Evolutionary conservation across 2,797 vertebrate genomes (phyloP).

Genomic region (Esox masquinongy): DNA sequence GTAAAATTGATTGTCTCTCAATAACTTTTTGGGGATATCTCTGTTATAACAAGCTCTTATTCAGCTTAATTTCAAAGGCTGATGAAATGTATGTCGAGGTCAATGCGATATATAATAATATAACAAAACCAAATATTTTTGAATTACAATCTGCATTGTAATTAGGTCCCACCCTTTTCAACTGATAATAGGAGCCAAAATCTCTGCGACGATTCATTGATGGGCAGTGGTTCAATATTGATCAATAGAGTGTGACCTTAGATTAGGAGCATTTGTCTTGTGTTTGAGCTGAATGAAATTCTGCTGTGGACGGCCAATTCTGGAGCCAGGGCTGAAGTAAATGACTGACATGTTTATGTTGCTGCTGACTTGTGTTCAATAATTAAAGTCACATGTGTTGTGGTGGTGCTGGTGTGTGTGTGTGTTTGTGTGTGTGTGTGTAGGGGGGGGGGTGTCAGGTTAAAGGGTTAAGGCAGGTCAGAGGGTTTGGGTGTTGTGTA

Average conservation of each 20-base stretch:
- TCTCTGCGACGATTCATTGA: not conserved
- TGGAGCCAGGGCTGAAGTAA: not conserved
- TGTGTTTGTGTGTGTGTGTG: too few relatives aligned
- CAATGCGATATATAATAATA: too few relatives aligned
- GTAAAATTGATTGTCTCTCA: too few relatives aligned
- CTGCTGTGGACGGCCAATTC: constrained; percentile 5
- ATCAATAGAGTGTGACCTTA: constrained; percentile 10
- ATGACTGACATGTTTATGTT: constrained; percentile 4
- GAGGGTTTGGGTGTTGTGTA: too few relatives aligned
- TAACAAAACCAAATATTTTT: too few relatives aligned
- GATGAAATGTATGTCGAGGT: too few relatives aligned
- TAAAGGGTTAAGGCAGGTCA: too few relatives aligned
- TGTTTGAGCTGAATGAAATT: constrained; percentile 1
- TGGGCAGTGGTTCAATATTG: not conserved
- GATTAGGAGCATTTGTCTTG: constrained; percentile 2
- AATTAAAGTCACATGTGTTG: not conserved
- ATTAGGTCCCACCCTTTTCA: not conserved
- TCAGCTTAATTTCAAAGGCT: too few relatives aligned
- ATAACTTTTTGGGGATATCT: too few relatives aligned
- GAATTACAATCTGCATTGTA: not conserved
- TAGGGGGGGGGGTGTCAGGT: too few relatives aligned
- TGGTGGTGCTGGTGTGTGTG: too few relatives aligned
- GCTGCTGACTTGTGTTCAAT: not conserved
- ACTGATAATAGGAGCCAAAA: not conserved
- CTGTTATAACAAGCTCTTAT: too few relatives aligned